phyloP scores from a whole-genome alignment of 2,113 vertebrate species.

The Tamias sibiricus region DNA sequence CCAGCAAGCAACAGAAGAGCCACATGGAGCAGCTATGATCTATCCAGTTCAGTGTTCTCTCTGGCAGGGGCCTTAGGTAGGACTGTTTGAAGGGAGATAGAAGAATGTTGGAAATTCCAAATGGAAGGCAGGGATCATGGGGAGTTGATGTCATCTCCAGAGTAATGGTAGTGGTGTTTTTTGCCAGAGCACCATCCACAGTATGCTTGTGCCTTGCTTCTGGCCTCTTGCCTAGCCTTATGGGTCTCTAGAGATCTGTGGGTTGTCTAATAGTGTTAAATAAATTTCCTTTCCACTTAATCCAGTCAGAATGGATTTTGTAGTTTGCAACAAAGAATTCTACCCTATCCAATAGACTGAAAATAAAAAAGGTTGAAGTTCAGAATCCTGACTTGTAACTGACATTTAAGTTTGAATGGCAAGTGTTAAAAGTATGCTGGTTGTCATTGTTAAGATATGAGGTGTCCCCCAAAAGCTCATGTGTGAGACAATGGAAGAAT shows the following conservation, averaged over 20 bases:
- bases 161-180: background rate
- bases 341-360: background rate
- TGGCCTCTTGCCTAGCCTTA: background rate
- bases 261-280: background rate
- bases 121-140: background rate
- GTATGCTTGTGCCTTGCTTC: background rate
- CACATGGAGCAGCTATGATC: background rate
- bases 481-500: too few species aligned
- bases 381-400: background rate
- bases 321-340: constrained; percentile 15
- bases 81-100: background rate
- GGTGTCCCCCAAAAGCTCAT: too few species aligned
- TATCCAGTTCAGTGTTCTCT: background rate
- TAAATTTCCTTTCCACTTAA: constrained; percentile 27
- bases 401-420: background rate
- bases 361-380: constrained; percentile 14
- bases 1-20: background rate
- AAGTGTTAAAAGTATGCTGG: constrained; percentile 31
- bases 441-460: too few species aligned
- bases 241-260: background rate
- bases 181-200: background rate
- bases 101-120: background rate
- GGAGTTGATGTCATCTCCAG: background rate
- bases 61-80: background rate
- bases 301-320: constrained; percentile 16